Conservation (phyloP, 2,888 invertebrate genomes). For the Drosophila sordidula region DNA sequence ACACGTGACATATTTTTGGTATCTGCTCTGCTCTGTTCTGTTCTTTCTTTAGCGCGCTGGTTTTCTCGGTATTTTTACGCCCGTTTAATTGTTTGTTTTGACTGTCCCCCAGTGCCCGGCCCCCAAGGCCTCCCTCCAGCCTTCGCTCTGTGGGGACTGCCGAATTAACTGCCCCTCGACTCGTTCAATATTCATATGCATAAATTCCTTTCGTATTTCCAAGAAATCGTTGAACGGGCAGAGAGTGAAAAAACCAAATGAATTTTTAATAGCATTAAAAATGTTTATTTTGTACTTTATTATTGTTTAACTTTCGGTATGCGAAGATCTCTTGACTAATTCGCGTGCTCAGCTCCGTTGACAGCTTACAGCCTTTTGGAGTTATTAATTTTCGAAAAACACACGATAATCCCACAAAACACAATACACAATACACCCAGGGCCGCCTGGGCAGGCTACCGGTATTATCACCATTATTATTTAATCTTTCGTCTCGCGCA, state of each 20-base stretch:
- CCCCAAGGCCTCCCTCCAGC: not conserved
- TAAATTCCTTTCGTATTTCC: slow-evolving; percentile 43
- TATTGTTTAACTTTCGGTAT: slow-evolving; percentile 8
- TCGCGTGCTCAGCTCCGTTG: slow-evolving; percentile 53
- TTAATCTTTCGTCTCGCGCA: slow-evolving; percentile 12
- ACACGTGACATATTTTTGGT: slow-evolving; percentile 44
- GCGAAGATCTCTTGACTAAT: slow-evolving; percentile 47
- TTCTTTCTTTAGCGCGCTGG: slow-evolving; percentile 18
- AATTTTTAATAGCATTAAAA: slow-evolving; percentile 45
- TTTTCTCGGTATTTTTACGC: slow-evolving; percentile 46
- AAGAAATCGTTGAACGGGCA: slow-evolving; percentile 32
- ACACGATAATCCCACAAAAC: slow-evolving; percentile 29
- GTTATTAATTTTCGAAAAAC: slow-evolving; percentile 37
- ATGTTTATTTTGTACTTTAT: slow-evolving; percentile 26
- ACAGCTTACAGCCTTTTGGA: slow-evolving; percentile 60
- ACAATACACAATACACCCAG: slow-evolving; percentile 15
- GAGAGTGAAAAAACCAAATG: slow-evolving; percentile 18
- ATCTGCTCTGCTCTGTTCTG: not conserved
- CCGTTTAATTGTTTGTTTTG: slow-evolving; percentile 64
- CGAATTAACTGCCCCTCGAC: slow-evolving; percentile 35
- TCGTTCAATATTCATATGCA: slow-evolving; percentile 25
- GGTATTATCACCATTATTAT: slow-evolving; percentile 57
- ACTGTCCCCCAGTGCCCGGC: slow-evolving; percentile 25
- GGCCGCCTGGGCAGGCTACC: slow-evolving; percentile 46
- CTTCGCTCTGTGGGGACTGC: not conserved